phyloP scores from a whole-genome alignment of 23 tunicate species.

The Ascidia mentula region DNA sequence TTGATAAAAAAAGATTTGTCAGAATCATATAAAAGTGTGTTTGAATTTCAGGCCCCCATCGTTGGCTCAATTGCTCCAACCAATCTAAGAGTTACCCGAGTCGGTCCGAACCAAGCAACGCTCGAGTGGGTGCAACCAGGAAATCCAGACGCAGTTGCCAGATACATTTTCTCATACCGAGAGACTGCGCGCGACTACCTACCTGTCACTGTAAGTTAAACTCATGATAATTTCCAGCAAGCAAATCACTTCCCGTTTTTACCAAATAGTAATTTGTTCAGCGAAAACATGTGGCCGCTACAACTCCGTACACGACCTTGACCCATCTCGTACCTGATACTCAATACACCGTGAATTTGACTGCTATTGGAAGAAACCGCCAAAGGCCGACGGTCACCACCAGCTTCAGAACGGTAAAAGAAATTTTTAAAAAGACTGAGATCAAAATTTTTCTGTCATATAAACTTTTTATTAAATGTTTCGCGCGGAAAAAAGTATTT shows the following conservation, averaged over 20 bases:
- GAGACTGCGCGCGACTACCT: background rate
- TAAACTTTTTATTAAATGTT: too few relatives aligned
- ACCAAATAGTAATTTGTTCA: too few relatives aligned
- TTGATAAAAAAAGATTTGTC: too few relatives aligned
- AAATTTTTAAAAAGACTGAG: too few relatives aligned
- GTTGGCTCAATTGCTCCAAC: constrained; percentile 8
- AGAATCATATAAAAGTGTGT: too few relatives aligned
- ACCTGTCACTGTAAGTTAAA: background rate
- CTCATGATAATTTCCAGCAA: too few relatives aligned
- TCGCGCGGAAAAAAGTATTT: too few relatives aligned
- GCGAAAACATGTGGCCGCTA: background rate
- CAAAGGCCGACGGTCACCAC: background rate
- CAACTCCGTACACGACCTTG: background rate
- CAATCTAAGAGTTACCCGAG: constrained; percentile 6
- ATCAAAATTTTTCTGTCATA: too few relatives aligned
- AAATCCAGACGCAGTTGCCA: background rate
- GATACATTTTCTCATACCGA: background rate
- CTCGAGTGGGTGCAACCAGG: constrained; percentile 12
- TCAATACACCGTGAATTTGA: background rate
- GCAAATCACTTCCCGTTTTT: too few relatives aligned
- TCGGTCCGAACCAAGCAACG: background rate
- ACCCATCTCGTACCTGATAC: constrained; percentile 1
- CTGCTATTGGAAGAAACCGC: background rate
- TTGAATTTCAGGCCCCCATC: background rate
- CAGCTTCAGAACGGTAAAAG: constrained; percentile 24